phyloP scores from a whole-genome alignment of 2,888 invertebrate species.

The Andrena marginata region DNA sequence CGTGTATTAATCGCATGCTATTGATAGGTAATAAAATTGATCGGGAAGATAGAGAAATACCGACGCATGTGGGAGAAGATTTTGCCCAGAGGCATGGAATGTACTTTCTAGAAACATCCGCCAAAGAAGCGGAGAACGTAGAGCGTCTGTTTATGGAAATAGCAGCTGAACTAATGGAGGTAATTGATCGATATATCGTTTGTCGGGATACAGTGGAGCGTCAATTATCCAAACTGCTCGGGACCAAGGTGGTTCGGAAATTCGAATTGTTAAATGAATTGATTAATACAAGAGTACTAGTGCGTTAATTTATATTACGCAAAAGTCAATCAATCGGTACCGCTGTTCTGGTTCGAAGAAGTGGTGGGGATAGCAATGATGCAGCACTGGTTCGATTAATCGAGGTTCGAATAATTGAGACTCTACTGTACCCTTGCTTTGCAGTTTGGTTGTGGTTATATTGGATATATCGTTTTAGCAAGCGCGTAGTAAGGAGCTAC shows the following conservation, averaged over 20 bases:
- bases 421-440: not conserved
- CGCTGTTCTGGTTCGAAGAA: no score
- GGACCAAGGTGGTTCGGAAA: no score
- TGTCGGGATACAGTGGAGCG: not conserved
- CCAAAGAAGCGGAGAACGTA: constrained; percentile 99
- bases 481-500: constrained; percentile 93
- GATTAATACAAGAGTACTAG: no score
- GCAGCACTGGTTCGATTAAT: no score
- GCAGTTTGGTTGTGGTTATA: constrained; percentile 12
- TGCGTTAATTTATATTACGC: no score
- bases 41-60: constrained; percentile 97
- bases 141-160: constrained; percentile 98
- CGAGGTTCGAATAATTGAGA: no score
- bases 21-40: constrained; percentile 97
- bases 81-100: constrained; percentile 98
- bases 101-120: constrained; percentile 99
- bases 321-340: no score
- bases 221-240: no score
- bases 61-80: constrained; percentile 96
- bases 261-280: no score
- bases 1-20: not conserved
- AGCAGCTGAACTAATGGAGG: constrained; percentile 96
- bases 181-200: constrained; percentile 75
- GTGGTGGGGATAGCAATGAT: no score
- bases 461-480: constrained; percentile 86